Base-by-base conservation (phyloP, 1,140 invertebrate genomes). In the Drosophila nasuta region DNA sequence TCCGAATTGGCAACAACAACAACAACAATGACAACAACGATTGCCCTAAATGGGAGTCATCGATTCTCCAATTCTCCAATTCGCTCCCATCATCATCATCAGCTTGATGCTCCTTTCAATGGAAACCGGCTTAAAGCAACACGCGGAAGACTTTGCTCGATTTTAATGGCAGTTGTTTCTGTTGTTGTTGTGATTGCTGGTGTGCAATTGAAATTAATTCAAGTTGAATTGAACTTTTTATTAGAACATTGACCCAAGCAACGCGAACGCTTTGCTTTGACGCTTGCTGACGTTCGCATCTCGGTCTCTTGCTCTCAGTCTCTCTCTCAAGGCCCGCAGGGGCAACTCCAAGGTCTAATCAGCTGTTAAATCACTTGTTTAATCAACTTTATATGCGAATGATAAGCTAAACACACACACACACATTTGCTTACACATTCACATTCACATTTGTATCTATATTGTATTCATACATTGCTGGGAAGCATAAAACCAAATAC, bases 191-290 rank as follows among this genome's bases (percentile, higher is more conserved):
- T 43, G 48, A n/a, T 46, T 69, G 60, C 33, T 33, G 33, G 33
- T 75, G 51, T 81, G 81, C 85, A 88, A 88, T 88, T 88, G 85
- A 88, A 81, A 88, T 88, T 89, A 89, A 88, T 88, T 88, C 85
- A 83, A 85, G 70, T 85, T 77, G 78, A 89, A 89, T 88, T 81
- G 86, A 88, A 89, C 74, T 81, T 81, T 88, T 88, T 89, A 88
- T 88, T 85, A 79, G 85, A 85, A 76, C 85, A 81, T 88, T 88
- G 85, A 88, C 81, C 85, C 85, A 75, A 41, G 57, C 57, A 7
- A 33, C 5, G 30, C 30, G 30, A 33, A 33, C 7, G 30, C 7
- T 33, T 33, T 7, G 30, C 30, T 20, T 20, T 33, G 30, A 38
- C 35, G 35, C 8, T 33, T 8, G 35, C 35, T 38, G 35, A 8